A percentile compares a stretch with the other conserved stretches of the same genome.
Evolutionary conservation across 1,140 invertebrate species (phyloP).

Genomic region (Penaeus chinensis): DNA sequence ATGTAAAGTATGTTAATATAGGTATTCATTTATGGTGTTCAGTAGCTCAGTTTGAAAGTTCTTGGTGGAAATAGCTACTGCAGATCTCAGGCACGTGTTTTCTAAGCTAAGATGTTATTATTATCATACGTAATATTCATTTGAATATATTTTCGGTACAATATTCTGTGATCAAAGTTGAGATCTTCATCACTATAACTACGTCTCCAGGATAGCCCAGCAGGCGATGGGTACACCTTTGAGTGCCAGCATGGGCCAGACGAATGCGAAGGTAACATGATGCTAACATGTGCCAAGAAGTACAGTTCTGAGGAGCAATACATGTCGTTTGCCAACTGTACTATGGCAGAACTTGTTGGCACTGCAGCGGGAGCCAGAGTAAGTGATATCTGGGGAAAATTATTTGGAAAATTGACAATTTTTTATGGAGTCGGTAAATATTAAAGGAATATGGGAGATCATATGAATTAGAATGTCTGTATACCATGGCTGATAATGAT

Average conservation of each 20-base stretch:
- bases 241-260: slow-evolving; percentile 84
- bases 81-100: too few relatives aligned
- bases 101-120: too few relatives aligned
- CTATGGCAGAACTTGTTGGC: slow-evolving; percentile 23
- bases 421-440: too few relatives aligned
- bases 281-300: slow-evolving; percentile 84
- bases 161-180: too few relatives aligned
- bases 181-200: neutral
- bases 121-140: too few relatives aligned
- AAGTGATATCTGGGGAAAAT: neutral
- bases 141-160: too few relatives aligned
- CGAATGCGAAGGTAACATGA: slow-evolving; percentile 86
- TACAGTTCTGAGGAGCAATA: slow-evolving; percentile 62
- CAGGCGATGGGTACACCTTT: slow-evolving; percentile 70
- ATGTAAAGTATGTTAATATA: slow-evolving; percentile 75
- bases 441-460: too few relatives aligned
- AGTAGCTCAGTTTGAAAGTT: too few relatives aligned
- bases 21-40: too few relatives aligned
- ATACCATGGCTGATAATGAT: neutral
- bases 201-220: neutral
- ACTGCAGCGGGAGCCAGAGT: slow-evolving; percentile 1
- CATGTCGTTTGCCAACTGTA: slow-evolving; percentile 44
- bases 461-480: too few relatives aligned
- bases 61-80: too few relatives aligned
- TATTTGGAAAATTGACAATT: too few relatives aligned